Evolutionary conservation across 2,888 invertebrate species (phyloP).

Genomic region (Metallyticus violacea): DNA sequence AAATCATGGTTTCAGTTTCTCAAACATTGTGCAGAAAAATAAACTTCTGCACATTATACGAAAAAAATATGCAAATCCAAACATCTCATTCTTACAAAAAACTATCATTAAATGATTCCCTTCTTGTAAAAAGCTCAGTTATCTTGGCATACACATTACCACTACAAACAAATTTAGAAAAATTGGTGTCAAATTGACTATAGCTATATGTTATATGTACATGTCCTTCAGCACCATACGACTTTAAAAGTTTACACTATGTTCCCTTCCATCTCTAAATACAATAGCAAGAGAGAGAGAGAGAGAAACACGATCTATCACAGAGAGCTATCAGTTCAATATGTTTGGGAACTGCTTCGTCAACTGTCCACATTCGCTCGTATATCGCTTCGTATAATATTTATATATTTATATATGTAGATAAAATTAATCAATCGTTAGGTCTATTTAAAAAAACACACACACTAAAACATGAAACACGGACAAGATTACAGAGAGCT

Average conservation of each 20-base stretch:
- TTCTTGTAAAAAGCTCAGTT: not conserved
- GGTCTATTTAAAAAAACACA: constrained; percentile 20
- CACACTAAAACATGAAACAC: constrained; percentile 22
- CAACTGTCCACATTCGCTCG: constrained; percentile 20
- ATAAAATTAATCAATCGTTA: constrained; percentile 21
- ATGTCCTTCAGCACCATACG: constrained; percentile 29
- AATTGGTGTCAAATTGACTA: constrained; percentile 22
- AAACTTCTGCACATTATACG: not conserved
- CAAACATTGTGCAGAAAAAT: not conserved
- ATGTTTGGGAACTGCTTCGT: constrained; percentile 30
- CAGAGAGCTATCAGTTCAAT: constrained; percentile 34
- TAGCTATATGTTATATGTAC: constrained; percentile 3
- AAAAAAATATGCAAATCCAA: not conserved
- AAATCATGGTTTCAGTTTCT: not conserved
- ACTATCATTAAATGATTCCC: not conserved
- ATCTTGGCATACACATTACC: not conserved
- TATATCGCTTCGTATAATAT: constrained; percentile 25
- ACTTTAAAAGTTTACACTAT: constrained; percentile 27
- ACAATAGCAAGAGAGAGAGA: not conserved
- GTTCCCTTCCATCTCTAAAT: constrained; percentile 12
- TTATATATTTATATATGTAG: constrained; percentile 20
- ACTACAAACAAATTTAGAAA: constrained; percentile 22
- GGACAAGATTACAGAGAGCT: constrained; percentile 24
- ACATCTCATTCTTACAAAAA: constrained; percentile 2
- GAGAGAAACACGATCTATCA: constrained; percentile 28